Evolutionary conservation across 2,113 vertebrate species (phyloP).

Genomic region (Callipepla californica): DNA sequence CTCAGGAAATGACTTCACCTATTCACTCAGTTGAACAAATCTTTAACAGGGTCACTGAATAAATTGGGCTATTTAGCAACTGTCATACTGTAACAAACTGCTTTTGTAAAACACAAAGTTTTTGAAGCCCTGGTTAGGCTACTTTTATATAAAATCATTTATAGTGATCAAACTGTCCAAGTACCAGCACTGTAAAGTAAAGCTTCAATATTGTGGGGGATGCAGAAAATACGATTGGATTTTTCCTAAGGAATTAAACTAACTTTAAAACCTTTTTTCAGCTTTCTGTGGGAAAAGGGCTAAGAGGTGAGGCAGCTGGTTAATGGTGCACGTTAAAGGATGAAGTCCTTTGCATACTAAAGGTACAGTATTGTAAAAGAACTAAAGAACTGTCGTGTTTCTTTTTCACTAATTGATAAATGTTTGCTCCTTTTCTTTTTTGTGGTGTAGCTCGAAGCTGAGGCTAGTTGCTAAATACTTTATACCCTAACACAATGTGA

Average conservation of each 20-base stretch:
- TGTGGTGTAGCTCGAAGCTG: conserved; percentile 11
- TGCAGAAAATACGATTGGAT: neutral
- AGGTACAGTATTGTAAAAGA: conserved; percentile 49
- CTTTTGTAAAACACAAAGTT: conserved; percentile 66
- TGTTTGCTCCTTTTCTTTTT: neutral
- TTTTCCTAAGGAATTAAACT: conserved; percentile 24
- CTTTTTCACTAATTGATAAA: conserved; percentile 17
- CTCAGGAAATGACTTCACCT: conserved; percentile 83
- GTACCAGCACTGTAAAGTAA: conserved; percentile 50
- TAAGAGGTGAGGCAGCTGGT: neutral
- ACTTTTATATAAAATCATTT: conserved; percentile 54
- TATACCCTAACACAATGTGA: conserved; percentile 34
- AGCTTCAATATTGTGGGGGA: neutral
- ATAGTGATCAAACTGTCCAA: conserved; percentile 42
- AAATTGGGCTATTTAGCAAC: conserved; percentile 69
- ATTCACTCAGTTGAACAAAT: conserved; percentile 67
- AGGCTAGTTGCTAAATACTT: conserved; percentile 48
- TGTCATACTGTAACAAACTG: conserved; percentile 62
- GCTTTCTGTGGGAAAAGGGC: neutral
- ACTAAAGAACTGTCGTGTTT: neutral
- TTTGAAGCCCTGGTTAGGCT: conserved; percentile 63
- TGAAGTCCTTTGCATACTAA: conserved; percentile 70
- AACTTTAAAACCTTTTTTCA: neutral
- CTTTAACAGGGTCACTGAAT: conserved; percentile 76
- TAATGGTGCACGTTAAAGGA: conserved; percentile 25